Conservation (phyloP, 2,888 invertebrate genomes). For the Micropterix aruncella region DNA sequence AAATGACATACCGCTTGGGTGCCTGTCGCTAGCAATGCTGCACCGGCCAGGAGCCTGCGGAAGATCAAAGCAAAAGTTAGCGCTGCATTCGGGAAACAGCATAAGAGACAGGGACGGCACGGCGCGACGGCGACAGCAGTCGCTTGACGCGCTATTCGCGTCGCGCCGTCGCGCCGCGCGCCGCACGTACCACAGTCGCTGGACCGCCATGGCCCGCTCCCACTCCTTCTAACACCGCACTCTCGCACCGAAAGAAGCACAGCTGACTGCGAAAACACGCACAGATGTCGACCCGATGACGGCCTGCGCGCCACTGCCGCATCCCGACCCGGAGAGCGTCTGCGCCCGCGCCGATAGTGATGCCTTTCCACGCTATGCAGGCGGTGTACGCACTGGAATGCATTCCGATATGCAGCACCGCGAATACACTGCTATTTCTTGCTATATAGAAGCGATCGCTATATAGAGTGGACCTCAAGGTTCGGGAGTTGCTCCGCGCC, state of each 20-base stretch:
- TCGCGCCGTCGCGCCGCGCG: constrained; percentile 18
- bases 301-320: constrained; percentile 35
- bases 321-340: constrained; percentile 20
- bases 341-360: no score
- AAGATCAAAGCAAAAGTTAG: constrained; percentile 12
- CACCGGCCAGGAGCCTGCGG: constrained; percentile 35
- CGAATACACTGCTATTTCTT: no score
- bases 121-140: not conserved
- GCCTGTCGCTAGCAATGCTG: constrained; percentile 28
- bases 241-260: constrained; percentile 1
- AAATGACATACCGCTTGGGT: constrained; percentile 35
- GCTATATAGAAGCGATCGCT: no score
- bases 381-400: no score
- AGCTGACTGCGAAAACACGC: constrained; percentile 10
- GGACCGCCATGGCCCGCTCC: not conserved
- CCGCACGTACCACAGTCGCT: not conserved
- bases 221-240: constrained; percentile 6
- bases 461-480: no score
- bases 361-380: no score
- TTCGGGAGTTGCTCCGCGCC: no score
- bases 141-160: constrained; percentile 23
- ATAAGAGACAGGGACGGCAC: not conserved
- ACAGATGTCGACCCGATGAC: constrained; percentile 19
- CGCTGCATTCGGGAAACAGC: not conserved
- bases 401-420: no score